Base-by-base conservation (phyloP, 2,888 invertebrate genomes). In the Actias luna region DNA sequence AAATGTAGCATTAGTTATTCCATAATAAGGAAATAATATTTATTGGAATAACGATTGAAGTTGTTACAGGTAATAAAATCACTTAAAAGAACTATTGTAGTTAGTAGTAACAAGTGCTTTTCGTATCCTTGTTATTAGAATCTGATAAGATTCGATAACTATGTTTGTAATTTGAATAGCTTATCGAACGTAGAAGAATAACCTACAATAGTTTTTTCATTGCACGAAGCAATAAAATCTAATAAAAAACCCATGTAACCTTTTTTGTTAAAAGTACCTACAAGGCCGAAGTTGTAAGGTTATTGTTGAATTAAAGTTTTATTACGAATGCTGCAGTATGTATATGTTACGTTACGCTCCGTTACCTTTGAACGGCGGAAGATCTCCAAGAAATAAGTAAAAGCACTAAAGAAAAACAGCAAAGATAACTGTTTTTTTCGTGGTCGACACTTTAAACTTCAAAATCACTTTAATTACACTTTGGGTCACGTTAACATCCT, bases 361-460 rank as follows among this genome's bases (percentile, higher is more conserved):
- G 84, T 78, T 88, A 88, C 83, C 82, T 82, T 75, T 75, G 78
- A n/a, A 69, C 79, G 81, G 79, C 81, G 79, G 78, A 82, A 78
- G 74, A 82, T 78, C 79, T 76, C 72, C 76, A 82, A 79, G 71
- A 80, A 85, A 84, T 76, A 76, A 72, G 82, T 81, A 85, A 85
- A 87, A 82, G 71, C 80, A 81, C 79, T 78, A 57, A 72, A n/a
- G 75, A 78, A 84, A 84, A 82, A 81, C 78, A 74, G 74, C 69
- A 74, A n/a, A 78, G 69, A 68, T 69, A 67, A 76, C 76, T 72
- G 76, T 79, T 79, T 80, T 67, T 65, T 62, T 66, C 71, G 67
- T 65, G 67, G 68, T 59, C 72, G 74, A 60, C 67, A 69, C 67
- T 68, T 29, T 5, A 52, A 60, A 55, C 16, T 5, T 55, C 5